These are phyloP conservation scores for Andrena bucephala DNA, from an alignment of 2,888 invertebrate species.

Conservation along the genomic window DNA sequence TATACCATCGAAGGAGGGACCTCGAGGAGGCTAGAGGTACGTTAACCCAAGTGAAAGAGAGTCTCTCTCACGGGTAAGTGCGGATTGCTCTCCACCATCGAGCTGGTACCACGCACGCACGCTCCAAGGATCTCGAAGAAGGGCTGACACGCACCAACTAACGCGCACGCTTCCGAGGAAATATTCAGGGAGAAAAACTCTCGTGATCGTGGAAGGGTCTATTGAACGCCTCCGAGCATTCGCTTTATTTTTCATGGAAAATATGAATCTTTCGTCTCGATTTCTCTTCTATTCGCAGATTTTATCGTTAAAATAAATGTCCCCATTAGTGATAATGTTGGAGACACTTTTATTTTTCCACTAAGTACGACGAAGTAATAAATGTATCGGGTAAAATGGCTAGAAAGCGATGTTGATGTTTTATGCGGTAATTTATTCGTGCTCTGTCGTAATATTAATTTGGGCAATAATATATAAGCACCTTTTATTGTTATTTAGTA, in stretches of 20 bases:
- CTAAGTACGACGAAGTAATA: no score
- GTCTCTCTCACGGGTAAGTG: conserved; percentile 8
- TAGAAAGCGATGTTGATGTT: no score
- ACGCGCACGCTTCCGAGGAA: not conserved
- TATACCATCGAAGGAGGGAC: conserved; percentile 21
- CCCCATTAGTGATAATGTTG: no score
- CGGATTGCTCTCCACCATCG: conserved; percentile 23
- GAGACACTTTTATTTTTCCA: no score
- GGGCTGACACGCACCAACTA: conserved; percentile 7
- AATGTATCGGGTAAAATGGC: no score
- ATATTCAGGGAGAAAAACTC: conserved; percentile 9
- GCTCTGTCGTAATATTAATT: no score
- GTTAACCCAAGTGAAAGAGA: conserved; percentile 12
- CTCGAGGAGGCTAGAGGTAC: conserved; percentile 23
- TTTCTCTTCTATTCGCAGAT: no score
- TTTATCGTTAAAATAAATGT: no score
- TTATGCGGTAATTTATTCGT: no score
- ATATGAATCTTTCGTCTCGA: not conserved
- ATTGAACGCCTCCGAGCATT: not conserved
- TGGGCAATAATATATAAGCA: no score
- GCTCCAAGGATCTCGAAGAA: conserved; percentile 17
- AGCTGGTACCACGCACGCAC: conserved; percentile 47
- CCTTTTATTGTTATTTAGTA: no score
- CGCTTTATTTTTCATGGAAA: not conserved
- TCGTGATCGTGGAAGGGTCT: not conserved